A percentile compares a stretch with the other conserved stretches of the same genome.
Conservation (phyloP, 2,113 vertebrate species). For the Cichladusa arquata region DNA sequence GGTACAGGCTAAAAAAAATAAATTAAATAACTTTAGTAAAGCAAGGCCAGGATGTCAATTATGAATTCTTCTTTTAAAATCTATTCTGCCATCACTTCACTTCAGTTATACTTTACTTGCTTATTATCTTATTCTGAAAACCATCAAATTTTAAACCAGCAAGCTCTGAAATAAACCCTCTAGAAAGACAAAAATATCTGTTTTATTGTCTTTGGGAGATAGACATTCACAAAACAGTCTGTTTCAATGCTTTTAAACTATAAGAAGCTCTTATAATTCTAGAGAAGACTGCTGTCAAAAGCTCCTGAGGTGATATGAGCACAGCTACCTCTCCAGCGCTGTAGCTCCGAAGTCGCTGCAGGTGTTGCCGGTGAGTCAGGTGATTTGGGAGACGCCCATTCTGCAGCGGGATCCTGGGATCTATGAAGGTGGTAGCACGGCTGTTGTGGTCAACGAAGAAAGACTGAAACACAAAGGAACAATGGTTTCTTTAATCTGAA, state of each 20-base stretch:
- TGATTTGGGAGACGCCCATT: conserved; percentile 90
- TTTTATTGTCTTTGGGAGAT: background rate
- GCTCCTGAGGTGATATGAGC: background rate
- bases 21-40: background rate
- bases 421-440: conserved; percentile 96
- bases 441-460: conserved; percentile 99
- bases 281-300: background rate
- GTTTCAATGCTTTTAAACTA: background rate
- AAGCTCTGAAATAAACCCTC: background rate
- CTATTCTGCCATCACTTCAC: background rate
- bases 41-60: background rate
- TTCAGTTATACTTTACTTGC: background rate
- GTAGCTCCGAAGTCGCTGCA: conserved; percentile 96
- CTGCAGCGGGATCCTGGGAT: conserved; percentile 95
- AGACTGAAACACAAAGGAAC: conserved; percentile 76
- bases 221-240: background rate
- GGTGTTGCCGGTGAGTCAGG: conserved; percentile 91
- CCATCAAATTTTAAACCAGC: background rate
- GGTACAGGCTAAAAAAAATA: background rate
- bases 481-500: background rate
- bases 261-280: background rate
- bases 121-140: background rate
- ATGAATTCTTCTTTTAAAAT: background rate
- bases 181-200: background rate
- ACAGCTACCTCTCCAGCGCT: conserved; percentile 93